Evolutionary conservation across 2,113 vertebrate species (phyloP).

Genomic region (Coregonus clupeaformis): DNA sequence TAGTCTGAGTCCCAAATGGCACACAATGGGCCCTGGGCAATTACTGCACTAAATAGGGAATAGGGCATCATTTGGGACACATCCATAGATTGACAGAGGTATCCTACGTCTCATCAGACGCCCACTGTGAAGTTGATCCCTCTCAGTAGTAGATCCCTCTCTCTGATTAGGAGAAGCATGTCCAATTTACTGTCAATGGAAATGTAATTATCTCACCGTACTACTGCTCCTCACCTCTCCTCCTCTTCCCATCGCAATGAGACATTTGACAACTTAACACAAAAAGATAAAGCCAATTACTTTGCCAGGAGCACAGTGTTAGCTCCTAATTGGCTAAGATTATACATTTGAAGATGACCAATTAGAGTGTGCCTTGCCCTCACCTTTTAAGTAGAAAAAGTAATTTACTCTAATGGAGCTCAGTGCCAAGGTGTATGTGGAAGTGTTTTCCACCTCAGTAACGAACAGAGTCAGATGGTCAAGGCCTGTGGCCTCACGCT

Average conservation of each 20-base stretch:
- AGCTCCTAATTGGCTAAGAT: constrained; percentile 63
- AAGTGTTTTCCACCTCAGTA: constrained; percentile 18
- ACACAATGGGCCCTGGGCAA: no score
- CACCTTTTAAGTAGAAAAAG: constrained; percentile 38
- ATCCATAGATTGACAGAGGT: constrained; percentile 28
- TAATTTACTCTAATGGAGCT: constrained; percentile 51
- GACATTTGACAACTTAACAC: constrained; percentile 60
- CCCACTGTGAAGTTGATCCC: constrained; percentile 51
- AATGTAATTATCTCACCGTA: constrained; percentile 33
- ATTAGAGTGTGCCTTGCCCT: constrained; percentile 41
- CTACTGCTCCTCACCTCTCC: constrained; percentile 4
- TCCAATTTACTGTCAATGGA: constrained; percentile 65
- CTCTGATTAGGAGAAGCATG: constrained; percentile 49
- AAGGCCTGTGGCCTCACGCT: constrained; percentile 11
- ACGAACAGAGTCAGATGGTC: neutral
- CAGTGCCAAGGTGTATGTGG: constrained; percentile 45
- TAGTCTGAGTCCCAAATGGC: no score
- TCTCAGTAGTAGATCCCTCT: constrained; percentile 22
- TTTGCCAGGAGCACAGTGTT: constrained; percentile 43
- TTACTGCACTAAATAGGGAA: no score
- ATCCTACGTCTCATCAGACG: constrained; percentile 36
- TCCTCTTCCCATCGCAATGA: constrained; percentile 1
- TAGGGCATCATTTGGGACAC: neutral
- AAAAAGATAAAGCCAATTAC: constrained; percentile 62
- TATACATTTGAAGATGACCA: constrained; percentile 57